These are phyloP conservation scores for Kryptopterus vitreolus DNA, from an alignment of 2,797 vertebrate genomes.

Conservation along the genomic window DNA sequence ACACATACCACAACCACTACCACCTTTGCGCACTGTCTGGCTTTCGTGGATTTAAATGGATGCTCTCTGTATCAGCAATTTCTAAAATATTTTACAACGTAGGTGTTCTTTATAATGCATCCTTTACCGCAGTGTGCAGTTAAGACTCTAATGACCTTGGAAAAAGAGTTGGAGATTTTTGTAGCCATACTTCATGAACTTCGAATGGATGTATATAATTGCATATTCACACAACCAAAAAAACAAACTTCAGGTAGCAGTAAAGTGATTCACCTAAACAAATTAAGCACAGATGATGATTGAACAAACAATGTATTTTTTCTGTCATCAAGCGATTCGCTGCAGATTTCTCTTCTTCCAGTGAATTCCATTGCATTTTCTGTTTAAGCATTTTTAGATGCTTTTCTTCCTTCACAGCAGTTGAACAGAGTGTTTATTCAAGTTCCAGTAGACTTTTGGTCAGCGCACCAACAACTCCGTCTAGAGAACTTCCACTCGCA, in stretches of 20 bases:
- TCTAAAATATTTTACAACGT: slow-evolving; percentile 36
- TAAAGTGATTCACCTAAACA: background rate
- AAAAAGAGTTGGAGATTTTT: slow-evolving; percentile 9
- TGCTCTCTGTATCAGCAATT: slow-evolving; percentile 39
- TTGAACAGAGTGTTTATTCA: background rate
- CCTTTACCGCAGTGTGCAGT: slow-evolving; percentile 9
- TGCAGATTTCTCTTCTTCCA: background rate
- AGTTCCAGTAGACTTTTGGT: background rate
- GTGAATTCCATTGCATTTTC: background rate
- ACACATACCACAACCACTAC: slow-evolving; percentile 35
- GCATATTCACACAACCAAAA: slow-evolving; percentile 9
- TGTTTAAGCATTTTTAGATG: background rate
- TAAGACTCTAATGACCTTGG: slow-evolving; percentile 7
- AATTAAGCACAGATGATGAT: background rate
- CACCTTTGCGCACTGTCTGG: slow-evolving; percentile 46
- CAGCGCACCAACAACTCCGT: background rate
- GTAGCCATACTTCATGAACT: slow-evolving; percentile 17
- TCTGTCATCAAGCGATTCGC: background rate
- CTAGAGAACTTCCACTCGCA: background rate
- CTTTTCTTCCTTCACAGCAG: background rate
- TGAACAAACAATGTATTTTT: background rate
- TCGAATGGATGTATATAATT: slow-evolving; percentile 7
- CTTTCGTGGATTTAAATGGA: slow-evolving; percentile 49
- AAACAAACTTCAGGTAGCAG: background rate
- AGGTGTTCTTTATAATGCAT: slow-evolving; percentile 35